Evolutionary conservation across 2,113 vertebrate species (phyloP).

Genomic region (Pseudorectes ferrugineus): DNA sequence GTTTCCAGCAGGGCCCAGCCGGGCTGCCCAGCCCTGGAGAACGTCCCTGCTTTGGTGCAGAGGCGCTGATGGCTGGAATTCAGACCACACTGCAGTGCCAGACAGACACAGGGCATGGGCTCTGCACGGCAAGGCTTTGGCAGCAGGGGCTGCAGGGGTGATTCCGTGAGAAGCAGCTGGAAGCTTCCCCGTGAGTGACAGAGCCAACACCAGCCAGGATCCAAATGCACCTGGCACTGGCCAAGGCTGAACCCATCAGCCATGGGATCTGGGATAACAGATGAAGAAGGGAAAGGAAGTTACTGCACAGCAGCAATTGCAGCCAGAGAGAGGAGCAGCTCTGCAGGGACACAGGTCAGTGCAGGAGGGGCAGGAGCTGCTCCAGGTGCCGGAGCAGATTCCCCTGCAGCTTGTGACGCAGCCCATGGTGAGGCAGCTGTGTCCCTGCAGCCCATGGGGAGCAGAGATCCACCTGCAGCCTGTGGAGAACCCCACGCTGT

Average conservation of each 20-base stretch:
- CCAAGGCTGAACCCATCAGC: background rate
- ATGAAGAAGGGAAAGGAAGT: background rate
- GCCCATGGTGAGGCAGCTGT: background rate
- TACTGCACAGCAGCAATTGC: background rate
- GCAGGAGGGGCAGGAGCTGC: background rate
- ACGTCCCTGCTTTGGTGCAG: background rate
- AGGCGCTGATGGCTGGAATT: background rate
- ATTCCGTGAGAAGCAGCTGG: background rate
- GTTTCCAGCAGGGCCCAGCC: background rate
- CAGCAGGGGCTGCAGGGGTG: background rate
- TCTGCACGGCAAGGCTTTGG: background rate
- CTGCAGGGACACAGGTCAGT: background rate
- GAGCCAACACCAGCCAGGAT: background rate
- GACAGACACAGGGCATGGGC: background rate
- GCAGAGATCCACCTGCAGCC: background rate
- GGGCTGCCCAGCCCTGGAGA: background rate
- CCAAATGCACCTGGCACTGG: background rate
- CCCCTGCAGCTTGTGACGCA: background rate
- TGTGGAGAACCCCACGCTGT: background rate
- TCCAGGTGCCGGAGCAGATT: background rate
- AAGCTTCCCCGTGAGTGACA: background rate
- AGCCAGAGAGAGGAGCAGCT: rapidly evolving
- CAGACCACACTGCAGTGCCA: background rate
- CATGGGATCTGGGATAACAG: background rate
- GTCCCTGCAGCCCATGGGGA: background rate